Evolutionary conservation across 2,797 vertebrate species (phyloP).

Genomic region (Molothrus ater): DNA sequence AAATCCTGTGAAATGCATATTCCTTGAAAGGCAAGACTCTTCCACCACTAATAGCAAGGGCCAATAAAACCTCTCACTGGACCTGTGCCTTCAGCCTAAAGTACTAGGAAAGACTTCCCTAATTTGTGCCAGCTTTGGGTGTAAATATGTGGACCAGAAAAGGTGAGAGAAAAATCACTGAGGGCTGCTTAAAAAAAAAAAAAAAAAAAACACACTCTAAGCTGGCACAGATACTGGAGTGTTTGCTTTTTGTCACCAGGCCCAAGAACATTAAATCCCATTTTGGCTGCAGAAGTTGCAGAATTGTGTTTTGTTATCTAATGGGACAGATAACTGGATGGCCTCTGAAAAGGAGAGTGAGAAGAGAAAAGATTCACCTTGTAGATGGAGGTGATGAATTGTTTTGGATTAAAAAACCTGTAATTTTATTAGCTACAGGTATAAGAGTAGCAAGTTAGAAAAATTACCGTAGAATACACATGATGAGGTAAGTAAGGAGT

Average conservation of each 20-base stretch:
- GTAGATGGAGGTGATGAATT: not conserved
- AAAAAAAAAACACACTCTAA: too few species aligned
- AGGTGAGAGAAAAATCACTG: not conserved
- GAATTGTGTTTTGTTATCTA: constrained; percentile 51
- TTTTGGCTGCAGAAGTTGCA: constrained; percentile 36
- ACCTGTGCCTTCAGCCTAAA: not conserved
- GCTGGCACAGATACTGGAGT: not conserved
- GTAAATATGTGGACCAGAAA: not conserved
- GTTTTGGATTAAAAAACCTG: not conserved
- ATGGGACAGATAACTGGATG: constrained; percentile 24
- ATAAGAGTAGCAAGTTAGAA: not conserved
- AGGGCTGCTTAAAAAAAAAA: not conserved
- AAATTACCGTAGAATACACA: not conserved
- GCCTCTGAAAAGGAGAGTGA: not conserved
- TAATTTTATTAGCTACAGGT: not conserved
- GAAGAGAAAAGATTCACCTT: not conserved
- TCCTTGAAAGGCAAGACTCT: not conserved
- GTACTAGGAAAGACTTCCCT: not conserved
- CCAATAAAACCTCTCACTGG: not conserved
- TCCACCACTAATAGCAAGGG: not conserved
- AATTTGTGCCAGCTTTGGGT: not conserved
- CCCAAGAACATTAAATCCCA: constrained; percentile 32
- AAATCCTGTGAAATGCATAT: not conserved
- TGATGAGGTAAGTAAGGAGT: not conserved
- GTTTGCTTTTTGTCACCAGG: constrained; percentile 5